These are phyloP conservation scores for Furcifer pardalis DNA, from an alignment of 2,797 vertebrate species.

Conservation along the genomic window DNA sequence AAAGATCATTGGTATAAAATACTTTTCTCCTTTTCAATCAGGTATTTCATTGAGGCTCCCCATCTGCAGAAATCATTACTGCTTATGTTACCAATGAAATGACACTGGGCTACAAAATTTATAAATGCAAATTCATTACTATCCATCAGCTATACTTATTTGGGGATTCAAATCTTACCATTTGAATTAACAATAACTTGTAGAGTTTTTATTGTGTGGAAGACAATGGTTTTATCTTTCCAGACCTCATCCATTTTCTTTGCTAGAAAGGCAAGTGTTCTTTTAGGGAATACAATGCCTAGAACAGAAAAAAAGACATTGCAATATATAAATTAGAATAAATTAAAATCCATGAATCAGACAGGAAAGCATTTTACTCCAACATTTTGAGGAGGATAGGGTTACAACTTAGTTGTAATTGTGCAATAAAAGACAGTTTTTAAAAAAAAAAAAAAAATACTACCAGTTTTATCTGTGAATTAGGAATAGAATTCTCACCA, in stretches of 20 bases:
- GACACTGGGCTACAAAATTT: neutral
- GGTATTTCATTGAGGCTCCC: neutral
- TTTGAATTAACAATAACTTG: neutral
- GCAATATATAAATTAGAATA: neutral
- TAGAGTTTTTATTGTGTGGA: constrained; percentile 2
- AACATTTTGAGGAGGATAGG: too few relatives aligned
- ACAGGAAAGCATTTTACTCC: too few relatives aligned
- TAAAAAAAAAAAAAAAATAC: too few relatives aligned
- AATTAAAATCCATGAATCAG: too few relatives aligned
- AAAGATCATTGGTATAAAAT: too few relatives aligned
- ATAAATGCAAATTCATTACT: neutral
- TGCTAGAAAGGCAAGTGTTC: neutral
- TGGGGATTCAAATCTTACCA: neutral
- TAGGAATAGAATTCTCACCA: neutral
- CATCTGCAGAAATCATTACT: neutral
- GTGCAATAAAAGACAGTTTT: too few relatives aligned
- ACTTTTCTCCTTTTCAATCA: neutral
- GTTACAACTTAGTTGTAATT: too few relatives aligned
- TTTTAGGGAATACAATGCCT: neutral
- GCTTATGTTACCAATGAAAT: neutral
- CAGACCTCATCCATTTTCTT: neutral
- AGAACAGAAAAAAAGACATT: neutral
- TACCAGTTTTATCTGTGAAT: too few relatives aligned
- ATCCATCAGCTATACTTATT: neutral
- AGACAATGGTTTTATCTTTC: neutral